phyloP scores from a whole-genome alignment of 1,140 invertebrate species.

The Bombus waltoni region DNA sequence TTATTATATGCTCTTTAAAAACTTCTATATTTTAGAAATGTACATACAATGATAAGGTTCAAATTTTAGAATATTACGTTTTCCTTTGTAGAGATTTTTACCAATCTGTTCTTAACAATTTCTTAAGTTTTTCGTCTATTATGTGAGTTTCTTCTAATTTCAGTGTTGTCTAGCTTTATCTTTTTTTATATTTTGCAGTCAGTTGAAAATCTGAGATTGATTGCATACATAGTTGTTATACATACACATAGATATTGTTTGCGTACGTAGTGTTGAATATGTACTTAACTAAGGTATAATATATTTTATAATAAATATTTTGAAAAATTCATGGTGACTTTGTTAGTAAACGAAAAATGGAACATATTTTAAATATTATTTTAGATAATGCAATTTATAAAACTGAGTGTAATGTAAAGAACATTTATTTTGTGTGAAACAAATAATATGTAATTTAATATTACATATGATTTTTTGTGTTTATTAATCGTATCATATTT shows the following conservation, averaged over 20 bases:
- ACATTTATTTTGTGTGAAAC: background rate
- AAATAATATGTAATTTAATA: background rate
- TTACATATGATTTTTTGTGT: background rate
- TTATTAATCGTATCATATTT: background rate
- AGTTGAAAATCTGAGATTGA: constrained; percentile 29
- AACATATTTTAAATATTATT: background rate
- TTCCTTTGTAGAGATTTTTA: background rate
- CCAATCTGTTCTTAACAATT: background rate
- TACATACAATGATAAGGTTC: constrained; percentile 45
- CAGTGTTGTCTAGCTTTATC: constrained; percentile 29
- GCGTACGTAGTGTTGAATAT: constrained; percentile 74
- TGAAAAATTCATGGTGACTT: constrained; percentile 41
- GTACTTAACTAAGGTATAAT: constrained; percentile 77
- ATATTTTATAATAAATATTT: constrained; percentile 78
- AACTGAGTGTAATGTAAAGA: background rate
- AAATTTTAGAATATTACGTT: constrained; percentile 22
- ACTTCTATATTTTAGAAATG: constrained; percentile 44
- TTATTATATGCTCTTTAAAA: constrained; percentile 14
- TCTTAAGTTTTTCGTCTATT: background rate
- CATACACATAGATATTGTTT: constrained; percentile 63
- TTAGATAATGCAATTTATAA: background rate
- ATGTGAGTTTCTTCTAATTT: constrained; percentile 8
- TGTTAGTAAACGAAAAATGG: background rate
- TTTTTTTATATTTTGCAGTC: constrained; percentile 38
- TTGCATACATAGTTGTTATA: constrained; percentile 62